phyloP scores from a whole-genome alignment of 2,113 vertebrate species.

The Scolopax mira region DNA sequence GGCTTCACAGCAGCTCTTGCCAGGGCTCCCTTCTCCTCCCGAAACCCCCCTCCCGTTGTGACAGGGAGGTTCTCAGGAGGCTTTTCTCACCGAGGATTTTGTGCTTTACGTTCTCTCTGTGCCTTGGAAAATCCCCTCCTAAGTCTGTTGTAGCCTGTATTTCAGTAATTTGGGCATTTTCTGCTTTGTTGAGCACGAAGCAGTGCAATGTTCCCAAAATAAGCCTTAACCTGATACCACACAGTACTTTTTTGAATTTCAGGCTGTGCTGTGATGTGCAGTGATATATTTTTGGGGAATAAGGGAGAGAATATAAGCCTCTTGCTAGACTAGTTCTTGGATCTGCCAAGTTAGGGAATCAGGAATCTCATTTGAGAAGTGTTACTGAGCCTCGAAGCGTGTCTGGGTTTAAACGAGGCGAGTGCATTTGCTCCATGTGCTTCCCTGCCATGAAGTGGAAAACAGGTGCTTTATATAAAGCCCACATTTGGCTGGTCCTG shows the following conservation, averaged over 20 bases:
- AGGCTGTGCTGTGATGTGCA: background rate
- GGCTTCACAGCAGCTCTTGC: background rate
- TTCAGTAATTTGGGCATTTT: background rate
- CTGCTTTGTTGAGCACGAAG: background rate
- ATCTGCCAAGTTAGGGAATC: too few relatives aligned
- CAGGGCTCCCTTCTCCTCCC: background rate
- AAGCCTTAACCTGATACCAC: background rate
- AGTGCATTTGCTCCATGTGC: rapidly evolving
- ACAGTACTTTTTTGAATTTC: background rate
- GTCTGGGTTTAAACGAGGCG: background rate
- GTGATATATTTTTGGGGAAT: background rate
- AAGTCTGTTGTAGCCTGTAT: background rate
- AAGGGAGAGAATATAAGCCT: too few relatives aligned
- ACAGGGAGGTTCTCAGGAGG: background rate
- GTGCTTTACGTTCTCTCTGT: background rate
- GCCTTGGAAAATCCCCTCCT: background rate
- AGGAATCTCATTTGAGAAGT: background rate
- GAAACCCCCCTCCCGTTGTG: rapidly evolving
- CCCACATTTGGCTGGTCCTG: background rate
- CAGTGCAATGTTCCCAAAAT: background rate
- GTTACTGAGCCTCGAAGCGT: background rate
- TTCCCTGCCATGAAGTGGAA: background rate
- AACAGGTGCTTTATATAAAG: background rate
- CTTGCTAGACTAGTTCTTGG: background rate
- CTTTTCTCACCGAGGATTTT: background rate